Evolutionary conservation across 2,113 vertebrate species (phyloP).

Genomic region (Podilymbus podiceps): DNA sequence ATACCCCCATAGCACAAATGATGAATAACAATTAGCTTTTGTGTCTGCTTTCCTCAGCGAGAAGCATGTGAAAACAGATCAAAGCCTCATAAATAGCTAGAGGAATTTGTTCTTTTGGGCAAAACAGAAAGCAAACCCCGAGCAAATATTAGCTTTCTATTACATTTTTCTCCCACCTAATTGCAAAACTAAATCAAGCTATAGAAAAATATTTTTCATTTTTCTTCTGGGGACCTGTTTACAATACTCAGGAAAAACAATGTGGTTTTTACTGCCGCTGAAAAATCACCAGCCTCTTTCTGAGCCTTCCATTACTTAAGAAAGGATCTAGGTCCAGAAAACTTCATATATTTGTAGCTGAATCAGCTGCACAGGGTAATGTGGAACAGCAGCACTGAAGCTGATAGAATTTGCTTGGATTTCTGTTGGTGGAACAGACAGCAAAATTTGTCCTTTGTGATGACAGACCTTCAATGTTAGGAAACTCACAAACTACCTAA

Average conservation of each 20-base stretch:
- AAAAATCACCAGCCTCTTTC: background rate
- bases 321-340: background rate
- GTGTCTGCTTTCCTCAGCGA: background rate
- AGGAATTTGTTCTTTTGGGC: background rate
- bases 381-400: background rate
- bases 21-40: background rate
- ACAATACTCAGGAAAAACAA: background rate
- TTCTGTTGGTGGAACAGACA: background rate
- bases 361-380: background rate
- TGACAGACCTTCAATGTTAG: background rate
- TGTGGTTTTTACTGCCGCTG: background rate
- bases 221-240: background rate
- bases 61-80: background rate
- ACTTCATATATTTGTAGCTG: background rate
- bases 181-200: background rate
- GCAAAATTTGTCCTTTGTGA: background rate
- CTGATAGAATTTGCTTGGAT: background rate
- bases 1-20: background rate
- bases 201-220: slow-evolving; percentile 2
- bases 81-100: background rate
- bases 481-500: background rate
- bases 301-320: background rate
- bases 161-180: background rate
- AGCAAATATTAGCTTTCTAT: slow-evolving; percentile 11
- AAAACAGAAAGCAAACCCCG: background rate